A percentile compares a stretch with the other conserved stretches of the same genome.
These are phyloP conservation scores for Callinectes sapidus DNA, from an alignment of 2,888 invertebrate genomes.

Conservation along the genomic window DNA sequence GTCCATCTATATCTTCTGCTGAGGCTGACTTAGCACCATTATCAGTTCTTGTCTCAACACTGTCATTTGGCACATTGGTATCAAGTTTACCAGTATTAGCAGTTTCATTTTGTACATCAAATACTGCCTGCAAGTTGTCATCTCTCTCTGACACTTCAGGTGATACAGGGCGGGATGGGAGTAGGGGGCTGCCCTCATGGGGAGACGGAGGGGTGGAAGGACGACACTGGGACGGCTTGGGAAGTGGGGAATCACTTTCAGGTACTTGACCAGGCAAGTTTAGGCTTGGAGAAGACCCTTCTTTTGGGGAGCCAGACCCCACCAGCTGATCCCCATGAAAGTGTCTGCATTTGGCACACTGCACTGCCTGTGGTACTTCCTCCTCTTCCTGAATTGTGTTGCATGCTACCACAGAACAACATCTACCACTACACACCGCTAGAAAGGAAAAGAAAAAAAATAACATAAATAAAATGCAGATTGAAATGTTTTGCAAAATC, in stretches of 20 bases:
- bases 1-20: conserved; percentile 38
- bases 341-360: conserved; percentile 67
- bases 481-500: conserved; percentile 52
- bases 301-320: conserved; percentile 49
- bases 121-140: conserved; percentile 42
- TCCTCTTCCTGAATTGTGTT: conserved; percentile 66
- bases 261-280: conserved; percentile 50
- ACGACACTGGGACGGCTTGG: conserved; percentile 61
- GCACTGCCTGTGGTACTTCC: conserved; percentile 59
- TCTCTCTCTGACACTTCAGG: conserved; percentile 24
- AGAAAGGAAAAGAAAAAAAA: conserved; percentile 70
- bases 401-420: conserved; percentile 72
- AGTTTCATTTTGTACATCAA: conserved; percentile 45
- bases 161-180: conserved; percentile 39
- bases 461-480: conserved; percentile 63
- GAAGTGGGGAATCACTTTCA: conserved; percentile 45
- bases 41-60: conserved; percentile 26
- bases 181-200: conserved; percentile 58
- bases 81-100: conserved; percentile 3
- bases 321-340: conserved; percentile 68
- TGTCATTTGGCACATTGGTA: conserved; percentile 46
- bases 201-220: conserved; percentile 60
- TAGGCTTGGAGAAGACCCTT: conserved; percentile 53
- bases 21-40: conserved; percentile 9
- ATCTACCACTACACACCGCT: conserved; percentile 72